Conservation (phyloP, 2,888 invertebrate genomes). For the Myathropa florea region DNA sequence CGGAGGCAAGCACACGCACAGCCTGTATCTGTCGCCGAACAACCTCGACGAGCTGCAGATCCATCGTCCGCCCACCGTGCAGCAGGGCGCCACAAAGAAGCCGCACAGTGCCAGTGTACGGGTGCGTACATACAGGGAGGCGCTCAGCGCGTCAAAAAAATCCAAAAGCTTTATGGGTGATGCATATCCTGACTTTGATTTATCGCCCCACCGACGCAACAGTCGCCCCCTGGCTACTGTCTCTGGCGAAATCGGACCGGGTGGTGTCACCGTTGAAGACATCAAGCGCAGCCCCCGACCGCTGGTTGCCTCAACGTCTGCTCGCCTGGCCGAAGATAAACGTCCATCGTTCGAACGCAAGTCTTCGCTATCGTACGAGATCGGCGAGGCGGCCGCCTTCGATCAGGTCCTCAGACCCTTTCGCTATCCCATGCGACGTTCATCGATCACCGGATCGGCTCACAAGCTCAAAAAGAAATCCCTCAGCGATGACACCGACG, state of each 20-base stretch:
- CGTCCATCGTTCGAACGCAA: slow-evolving; percentile 80
- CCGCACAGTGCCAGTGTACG: slow-evolving; percentile 80
- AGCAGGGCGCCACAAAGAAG: slow-evolving; percentile 77
- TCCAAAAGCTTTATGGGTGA: slow-evolving; percentile 81
- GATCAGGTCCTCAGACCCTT: slow-evolving; percentile 80
- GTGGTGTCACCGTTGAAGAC: slow-evolving; percentile 77
- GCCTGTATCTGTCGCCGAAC: slow-evolving; percentile 80
- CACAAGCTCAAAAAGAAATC: slow-evolving; percentile 80
- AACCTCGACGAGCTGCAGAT: slow-evolving; percentile 79
- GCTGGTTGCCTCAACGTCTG: slow-evolving; percentile 74
- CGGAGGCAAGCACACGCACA: slow-evolving; percentile 79
- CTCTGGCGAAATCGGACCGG: slow-evolving; percentile 72
- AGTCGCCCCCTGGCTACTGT: slow-evolving; percentile 77
- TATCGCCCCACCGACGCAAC: slow-evolving; percentile 80
- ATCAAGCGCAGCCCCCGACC: slow-evolving; percentile 80
- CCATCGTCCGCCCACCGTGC: slow-evolving; percentile 78
- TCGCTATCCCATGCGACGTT: slow-evolving; percentile 78
- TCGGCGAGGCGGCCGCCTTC: slow-evolving; percentile 79
- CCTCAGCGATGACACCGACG: slow-evolving; percentile 81
- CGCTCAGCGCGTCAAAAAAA: slow-evolving; percentile 79
- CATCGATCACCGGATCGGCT: slow-evolving; percentile 76
- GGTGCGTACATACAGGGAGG: slow-evolving; percentile 79
- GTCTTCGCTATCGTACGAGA: slow-evolving; percentile 78
- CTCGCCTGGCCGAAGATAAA: slow-evolving; percentile 79
- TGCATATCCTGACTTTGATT: slow-evolving; percentile 79